Percentiles rank a stretch among this genome's conserved stretches.
phyloP scores from a whole-genome alignment of 2,113 vertebrate species.

The Mirza zaza region DNA sequence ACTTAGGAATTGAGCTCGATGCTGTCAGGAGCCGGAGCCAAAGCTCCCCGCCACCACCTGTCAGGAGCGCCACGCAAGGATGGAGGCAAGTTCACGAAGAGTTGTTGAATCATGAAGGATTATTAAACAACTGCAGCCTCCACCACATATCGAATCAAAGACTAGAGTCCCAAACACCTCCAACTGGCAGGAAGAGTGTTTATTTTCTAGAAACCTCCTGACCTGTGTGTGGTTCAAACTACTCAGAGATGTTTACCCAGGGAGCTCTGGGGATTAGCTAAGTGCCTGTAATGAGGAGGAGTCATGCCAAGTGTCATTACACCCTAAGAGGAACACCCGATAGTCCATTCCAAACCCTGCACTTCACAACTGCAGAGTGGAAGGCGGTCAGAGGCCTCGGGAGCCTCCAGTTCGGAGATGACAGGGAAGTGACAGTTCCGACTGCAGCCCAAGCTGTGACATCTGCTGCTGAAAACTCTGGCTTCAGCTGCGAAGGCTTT shows the following conservation, averaged over 20 bases:
- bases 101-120: neutral
- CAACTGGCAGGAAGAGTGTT: neutral
- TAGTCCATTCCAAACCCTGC: neutral
- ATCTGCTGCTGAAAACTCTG: neutral
- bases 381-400: neutral
- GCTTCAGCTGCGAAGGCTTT: conserved; percentile 35
- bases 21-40: neutral
- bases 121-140: neutral
- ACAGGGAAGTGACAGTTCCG: conserved; percentile 8
- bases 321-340: neutral
- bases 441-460: conserved; percentile 41
- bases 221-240: conserved; percentile 15
- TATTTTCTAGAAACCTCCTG: conserved; percentile 15
- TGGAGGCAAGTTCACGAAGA: neutral
- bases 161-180: neutral
- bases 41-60: accelerated
- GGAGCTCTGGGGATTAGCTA: neutral
- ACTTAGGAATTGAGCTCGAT: accelerated
- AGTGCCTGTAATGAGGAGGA: neutral
- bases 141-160: neutral
- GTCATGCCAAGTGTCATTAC: neutral
- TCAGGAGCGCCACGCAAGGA: neutral
- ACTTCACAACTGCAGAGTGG: neutral
- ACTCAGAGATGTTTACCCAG: neutral
- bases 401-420: neutral